Percentiles rank a stretch among this genome's conserved stretches.
Conservation (phyloP, 2,797 vertebrate genomes). For the Morus bassanus region DNA sequence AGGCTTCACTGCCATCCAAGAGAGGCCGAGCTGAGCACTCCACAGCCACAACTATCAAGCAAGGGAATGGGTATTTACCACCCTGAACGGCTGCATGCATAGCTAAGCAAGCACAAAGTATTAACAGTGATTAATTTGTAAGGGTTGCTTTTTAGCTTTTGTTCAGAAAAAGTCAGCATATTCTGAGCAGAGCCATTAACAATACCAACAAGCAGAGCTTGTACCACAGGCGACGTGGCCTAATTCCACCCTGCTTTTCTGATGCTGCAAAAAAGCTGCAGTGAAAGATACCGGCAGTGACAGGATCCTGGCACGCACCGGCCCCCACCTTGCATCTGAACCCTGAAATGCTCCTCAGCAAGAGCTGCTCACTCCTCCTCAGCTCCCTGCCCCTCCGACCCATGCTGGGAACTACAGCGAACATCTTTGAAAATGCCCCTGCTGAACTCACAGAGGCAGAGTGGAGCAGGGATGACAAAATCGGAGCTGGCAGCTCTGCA, state of each 20-base stretch:
- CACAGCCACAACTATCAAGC: not conserved
- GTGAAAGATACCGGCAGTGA: not conserved
- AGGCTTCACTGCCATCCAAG: not conserved
- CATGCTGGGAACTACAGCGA: not conserved
- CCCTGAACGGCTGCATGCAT: not conserved
- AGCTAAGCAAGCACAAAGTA: not conserved
- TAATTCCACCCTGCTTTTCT: slow-evolving; percentile 35
- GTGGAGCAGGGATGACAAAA: slow-evolving; percentile 19
- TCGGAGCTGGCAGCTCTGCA: slow-evolving; percentile 43
- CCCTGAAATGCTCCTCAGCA: not conserved
- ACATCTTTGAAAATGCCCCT: not conserved
- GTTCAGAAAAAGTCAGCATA: slow-evolving; percentile 32
- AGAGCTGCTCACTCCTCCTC: not conserved
- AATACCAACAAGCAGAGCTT: slow-evolving; percentile 17
- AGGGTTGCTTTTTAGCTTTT: slow-evolving; percentile 16
- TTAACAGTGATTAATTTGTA: slow-evolving; percentile 35
- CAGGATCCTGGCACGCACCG: not conserved
- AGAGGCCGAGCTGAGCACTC: not conserved
- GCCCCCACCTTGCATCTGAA: not conserved
- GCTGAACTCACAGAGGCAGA: not conserved
- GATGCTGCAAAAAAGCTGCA: slow-evolving; percentile 16
- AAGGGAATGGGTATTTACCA: not conserved
- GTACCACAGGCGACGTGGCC: slow-evolving; percentile 24
- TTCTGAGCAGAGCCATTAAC: slow-evolving; percentile 12
- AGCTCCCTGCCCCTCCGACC: not conserved